Evolutionary conservation across 2,888 invertebrate genomes (phyloP).

Genomic region (Sinhomidia bicolor): DNA sequence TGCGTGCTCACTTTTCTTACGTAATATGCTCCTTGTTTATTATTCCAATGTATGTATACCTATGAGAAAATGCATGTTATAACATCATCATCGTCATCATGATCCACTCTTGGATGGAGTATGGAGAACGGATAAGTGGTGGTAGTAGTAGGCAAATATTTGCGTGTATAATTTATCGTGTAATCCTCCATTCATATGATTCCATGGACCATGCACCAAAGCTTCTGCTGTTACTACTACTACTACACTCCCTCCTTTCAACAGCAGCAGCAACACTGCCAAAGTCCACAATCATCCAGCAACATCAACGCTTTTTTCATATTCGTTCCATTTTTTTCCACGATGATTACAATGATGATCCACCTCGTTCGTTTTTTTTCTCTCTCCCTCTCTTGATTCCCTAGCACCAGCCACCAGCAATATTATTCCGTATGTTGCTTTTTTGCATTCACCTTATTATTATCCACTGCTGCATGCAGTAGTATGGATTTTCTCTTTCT

Average conservation of each 20-base stretch:
- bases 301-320: neutral
- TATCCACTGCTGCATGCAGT: slow-evolving; percentile 35
- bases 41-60: too few relatives aligned
- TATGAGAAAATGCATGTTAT: neutral
- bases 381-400: neutral
- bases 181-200: slow-evolving; percentile 36
- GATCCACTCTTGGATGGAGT: neutral
- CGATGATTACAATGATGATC: slow-evolving; percentile 11
- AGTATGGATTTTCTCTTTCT: slow-evolving; percentile 25
- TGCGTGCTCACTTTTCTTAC: too few relatives aligned
- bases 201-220: neutral
- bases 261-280: neutral
- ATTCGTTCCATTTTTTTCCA: neutral
- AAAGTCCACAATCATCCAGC: neutral
- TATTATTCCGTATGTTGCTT: slow-evolving; percentile 9
- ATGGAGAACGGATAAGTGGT: neutral
- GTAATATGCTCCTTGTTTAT: too few relatives aligned
- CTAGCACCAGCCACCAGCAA: neutral
- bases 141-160: slow-evolving; percentile 46
- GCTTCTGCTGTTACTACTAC: neutral
- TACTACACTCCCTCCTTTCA: neutral
- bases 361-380: neutral
- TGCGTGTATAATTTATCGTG: slow-evolving; percentile 59
- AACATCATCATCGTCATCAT: neutral
- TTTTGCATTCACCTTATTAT: slow-evolving; percentile 5